Conservation (phyloP, 2,888 invertebrate species). For the Amiota minor region DNA sequence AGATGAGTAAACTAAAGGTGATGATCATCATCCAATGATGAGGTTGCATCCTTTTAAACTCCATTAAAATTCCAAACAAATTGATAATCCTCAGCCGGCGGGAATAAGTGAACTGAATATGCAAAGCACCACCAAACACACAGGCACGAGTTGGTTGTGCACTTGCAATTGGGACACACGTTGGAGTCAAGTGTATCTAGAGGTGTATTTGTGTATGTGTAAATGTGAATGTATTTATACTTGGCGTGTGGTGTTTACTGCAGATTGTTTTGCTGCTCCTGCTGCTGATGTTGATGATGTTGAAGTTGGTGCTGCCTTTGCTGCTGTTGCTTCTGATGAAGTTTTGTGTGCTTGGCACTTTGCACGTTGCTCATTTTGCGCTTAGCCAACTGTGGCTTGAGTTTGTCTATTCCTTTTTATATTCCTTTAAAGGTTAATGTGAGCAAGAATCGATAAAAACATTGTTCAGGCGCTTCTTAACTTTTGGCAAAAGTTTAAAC, state of each 20-base stretch:
- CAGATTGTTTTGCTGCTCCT: constrained; percentile 17
- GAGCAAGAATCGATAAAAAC: too few relatives aligned
- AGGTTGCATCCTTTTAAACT: constrained; percentile 49
- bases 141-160: background rate
- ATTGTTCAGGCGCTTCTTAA: too few relatives aligned
- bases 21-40: constrained; percentile 43
- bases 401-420: background rate
- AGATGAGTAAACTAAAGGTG: constrained; percentile 42
- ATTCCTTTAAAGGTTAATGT: background rate
- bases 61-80: constrained; percentile 54
- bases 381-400: constrained; percentile 5
- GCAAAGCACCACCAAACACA: constrained; percentile 2
- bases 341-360: too few relatives aligned
- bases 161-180: constrained; percentile 54
- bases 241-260: constrained; percentile 27
- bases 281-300: constrained; percentile 12
- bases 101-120: constrained; percentile 16
- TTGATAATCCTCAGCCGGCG: constrained; percentile 54
- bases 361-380: constrained; percentile 4
- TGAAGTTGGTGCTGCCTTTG: background rate
- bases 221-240: constrained; percentile 6
- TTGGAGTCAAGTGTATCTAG: constrained; percentile 38
- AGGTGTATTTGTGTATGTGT: background rate
- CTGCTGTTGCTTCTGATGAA: constrained; percentile 1
- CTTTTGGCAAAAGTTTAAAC: too few relatives aligned